A percentile compares a stretch with the other conserved stretches of the same genome.
Evolutionary conservation across 1,140 invertebrate genomes (phyloP).

Genomic region (Saccostrea glomerata): DNA sequence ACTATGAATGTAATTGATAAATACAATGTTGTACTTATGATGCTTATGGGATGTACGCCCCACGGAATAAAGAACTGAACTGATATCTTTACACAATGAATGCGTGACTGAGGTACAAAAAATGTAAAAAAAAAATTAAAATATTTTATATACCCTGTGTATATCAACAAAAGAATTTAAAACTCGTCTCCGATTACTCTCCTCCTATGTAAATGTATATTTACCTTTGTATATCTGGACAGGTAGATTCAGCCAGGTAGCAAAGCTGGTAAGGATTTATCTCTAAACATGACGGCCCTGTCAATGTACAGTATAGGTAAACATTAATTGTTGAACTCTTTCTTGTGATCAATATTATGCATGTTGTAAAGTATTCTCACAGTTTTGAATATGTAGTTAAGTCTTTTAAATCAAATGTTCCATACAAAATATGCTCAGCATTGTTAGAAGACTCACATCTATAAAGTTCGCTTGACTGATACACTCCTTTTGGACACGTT

Average conservation of each 20-base stretch:
- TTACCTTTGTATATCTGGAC: not conserved
- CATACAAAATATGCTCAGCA: not conserved
- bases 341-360: too few species aligned
- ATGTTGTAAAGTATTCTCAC: not conserved
- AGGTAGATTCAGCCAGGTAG: not conserved
- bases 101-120: not conserved
- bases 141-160: not conserved
- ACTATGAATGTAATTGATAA: too few species aligned
- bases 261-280: not conserved
- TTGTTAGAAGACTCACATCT: not conserved
- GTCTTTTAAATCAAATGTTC: not conserved
- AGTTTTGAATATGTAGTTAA: not conserved
- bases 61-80: too few species aligned
- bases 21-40: too few species aligned
- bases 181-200: not conserved
- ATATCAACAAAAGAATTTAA: not conserved
- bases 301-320: not conserved
- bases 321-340: not conserved
- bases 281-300: not conserved
- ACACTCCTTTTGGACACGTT: not conserved
- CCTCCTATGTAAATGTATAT: not conserved
- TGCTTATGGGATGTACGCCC: too few species aligned
- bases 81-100: not conserved
- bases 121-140: not conserved
- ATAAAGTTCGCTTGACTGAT: not conserved